Base-by-base conservation (phyloP, 2,888 invertebrate genomes). In the Melanophora roralis region DNA sequence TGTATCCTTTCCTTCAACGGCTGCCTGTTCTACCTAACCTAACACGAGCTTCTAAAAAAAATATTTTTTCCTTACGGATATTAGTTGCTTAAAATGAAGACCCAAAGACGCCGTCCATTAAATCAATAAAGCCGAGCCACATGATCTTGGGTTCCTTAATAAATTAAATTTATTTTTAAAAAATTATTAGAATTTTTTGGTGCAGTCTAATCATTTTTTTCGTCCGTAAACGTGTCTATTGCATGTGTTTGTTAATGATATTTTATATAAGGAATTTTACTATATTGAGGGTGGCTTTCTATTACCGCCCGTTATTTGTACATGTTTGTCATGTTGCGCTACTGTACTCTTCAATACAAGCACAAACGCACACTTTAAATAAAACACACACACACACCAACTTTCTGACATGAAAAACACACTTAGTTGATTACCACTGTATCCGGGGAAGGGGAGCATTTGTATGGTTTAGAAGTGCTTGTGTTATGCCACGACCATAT, bases 271-370 rank as follows among this genome's bases (percentile, higher is more conserved):
- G 6, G 6, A 27, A 3, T 5, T n/a, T n/a, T n/a, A n/a, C n/a
- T 6, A 27, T 47, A 12, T 71, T 59, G 60, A 64, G 60, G 78
- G 78, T 59, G 68, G 65, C 12, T 73, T 78, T 55, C 55, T 74
- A n/a, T 34, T 23, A 40, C 49, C 69, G 69, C 76, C 76, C 64
- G 76, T 57, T 71, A 57, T 69, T 71, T 57, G 57, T 45, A 43
- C 49, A 51, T 11, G 67, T 60, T 74, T 59, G 57, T 59, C 59
- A 21, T 67, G 51, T 23, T 74, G 59, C 67, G 59, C 67, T 59
- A 47, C 65, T 59, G 75, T 75, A 75, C 67, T 45, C 75, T 27
- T 75, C 19, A 45, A 45, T 21, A 19, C 49, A 27, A 19, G 14
- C 53, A 23, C 16, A 60, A 19, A 14, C 32, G 51, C 16, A 49